Evolutionary conservation across 2,113 vertebrate genomes (phyloP).

Genomic region (crab-eating macaque (Macaca fascicularis)): DNA sequence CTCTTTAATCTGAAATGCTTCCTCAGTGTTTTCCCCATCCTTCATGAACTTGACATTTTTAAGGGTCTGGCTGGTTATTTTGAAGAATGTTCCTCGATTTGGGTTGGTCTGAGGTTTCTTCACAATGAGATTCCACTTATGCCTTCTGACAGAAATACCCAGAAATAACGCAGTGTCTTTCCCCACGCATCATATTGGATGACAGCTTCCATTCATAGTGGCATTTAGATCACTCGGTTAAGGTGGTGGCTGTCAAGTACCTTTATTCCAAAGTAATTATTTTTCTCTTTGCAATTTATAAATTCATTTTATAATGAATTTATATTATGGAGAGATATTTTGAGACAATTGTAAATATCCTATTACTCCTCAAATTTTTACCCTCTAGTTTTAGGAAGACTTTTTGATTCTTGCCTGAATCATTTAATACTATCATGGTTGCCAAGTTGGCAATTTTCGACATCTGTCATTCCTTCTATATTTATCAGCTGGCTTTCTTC

Average conservation of each 20-base stretch:
- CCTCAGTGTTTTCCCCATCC: not conserved
- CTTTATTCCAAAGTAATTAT: not conserved
- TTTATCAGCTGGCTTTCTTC: not conserved
- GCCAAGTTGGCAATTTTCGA: not conserved
- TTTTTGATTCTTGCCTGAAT: not conserved
- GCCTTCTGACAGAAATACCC: not conserved
- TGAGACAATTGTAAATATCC: not conserved
- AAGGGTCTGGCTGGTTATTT: not conserved
- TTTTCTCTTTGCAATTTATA: not conserved
- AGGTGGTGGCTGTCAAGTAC: not conserved
- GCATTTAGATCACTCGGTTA: not conserved
- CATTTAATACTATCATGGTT: not conserved
- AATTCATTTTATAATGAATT: not conserved
- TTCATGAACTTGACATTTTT: slow-evolving; percentile 21
- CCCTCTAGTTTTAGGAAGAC: not conserved
- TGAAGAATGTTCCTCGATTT: not conserved
- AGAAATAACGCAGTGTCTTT: not conserved
- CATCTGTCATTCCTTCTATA: not conserved
- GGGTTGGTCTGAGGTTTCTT: not conserved
- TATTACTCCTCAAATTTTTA: not conserved
- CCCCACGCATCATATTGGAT: not conserved
- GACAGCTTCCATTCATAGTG: not conserved
- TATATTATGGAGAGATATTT: not conserved
- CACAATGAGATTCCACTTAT: not conserved
- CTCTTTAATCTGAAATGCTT: not conserved